Evolutionary conservation across 2,888 invertebrate genomes (phyloP), one percentile per base, ranked within the genome.

Genomic region (Tetropium fuscum): DNA sequence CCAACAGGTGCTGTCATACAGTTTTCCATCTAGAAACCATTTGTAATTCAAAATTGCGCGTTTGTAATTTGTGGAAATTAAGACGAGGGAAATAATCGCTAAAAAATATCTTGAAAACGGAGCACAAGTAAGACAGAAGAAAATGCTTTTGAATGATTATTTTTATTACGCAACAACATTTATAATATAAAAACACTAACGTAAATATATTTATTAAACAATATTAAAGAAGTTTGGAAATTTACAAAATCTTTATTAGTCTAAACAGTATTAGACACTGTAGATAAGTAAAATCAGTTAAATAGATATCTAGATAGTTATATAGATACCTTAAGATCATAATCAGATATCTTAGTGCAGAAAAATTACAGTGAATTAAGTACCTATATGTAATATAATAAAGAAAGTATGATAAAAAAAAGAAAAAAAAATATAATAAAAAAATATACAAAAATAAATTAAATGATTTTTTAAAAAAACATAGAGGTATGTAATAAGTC

Each of bases 131-230:
- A 44, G 11, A 47, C n/a, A n/a, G n/a, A 10, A 5, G 18, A 11
- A 15, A 19, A 18, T 10, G 10, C 7, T n/a, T 15, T 40, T 19
- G 18, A 10, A 18, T 40, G 15, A 36, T 15, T 36, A 20, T 36
- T 34, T 48, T 51, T 51, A 51, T 51, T 51, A 51, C 25, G 38
- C 48, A 48, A 48, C 49, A 51, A 51, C 49, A 51, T 51, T 51
- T 38, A 51, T 51, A 51, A 51, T 51, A 51, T 51, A 51, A 51
- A 51, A 51, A 38, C 27, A n/a, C 19, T 47, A 51, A 51, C 49
- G 27, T 40, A 25, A 27, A 51, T 34, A n/a, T n/a, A 51, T 40
- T 38, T 40, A 40, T 40, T 16, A 48, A 36, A n/a, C 27, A 13
- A 27, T 43, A 25, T 25, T 22, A 10, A 51, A 51, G 49, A 38